Base-by-base conservation (phyloP, 1,140 invertebrate species). In the Samia ricini region DNA sequence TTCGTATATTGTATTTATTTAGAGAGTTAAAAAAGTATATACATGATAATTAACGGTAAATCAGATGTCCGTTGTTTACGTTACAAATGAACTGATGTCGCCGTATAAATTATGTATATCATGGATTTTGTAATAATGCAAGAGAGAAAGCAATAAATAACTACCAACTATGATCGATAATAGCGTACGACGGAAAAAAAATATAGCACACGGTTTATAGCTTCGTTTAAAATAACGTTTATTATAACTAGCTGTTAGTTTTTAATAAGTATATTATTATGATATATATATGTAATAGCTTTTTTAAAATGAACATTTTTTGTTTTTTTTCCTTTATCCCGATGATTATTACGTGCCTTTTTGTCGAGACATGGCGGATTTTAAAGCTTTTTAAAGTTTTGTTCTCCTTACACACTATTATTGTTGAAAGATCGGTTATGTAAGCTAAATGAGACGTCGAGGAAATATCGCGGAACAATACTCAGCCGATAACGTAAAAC, bases 311-410 rank as follows among this genome's bases (percentile, higher is more conserved):
- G 61, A 55, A 66, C 29, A 68, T 65, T 74, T 64, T 78, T 86
- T 83, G 70, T 59, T 79, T 85, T 77, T 26, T 58, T 59, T 49
- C n/a, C 12, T 49, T 59, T 49, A 49, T n/a, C n/a, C 57, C 2
- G 57, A 49, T 26, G n/a, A n/a, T n/a, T n/a, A 59, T 59, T 81
- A 83, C 64, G 86, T 89, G 86, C 86, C 86, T 89, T 88, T n/a
- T 74, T 63, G 64, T 74, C 76, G 68, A 77, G 64, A 15, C 15
- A 71, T 72, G 77, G 73, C 66, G 63, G 69, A 42, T 42, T 42
- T 42, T 7, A 42, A 42, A 42, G 33, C 33, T 42, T 42, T 26
- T 42, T 42, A 42, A n/a, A n/a, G n/a, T n/a, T n/a, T 42, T 42
- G 33, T 42, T 42, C n/a, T 15, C 12, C 33, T 42, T 2, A 8